These are phyloP conservation scores for Meriones psammophilus DNA, from an alignment of 2,797 vertebrate genomes.

Conservation along the genomic window DNA sequence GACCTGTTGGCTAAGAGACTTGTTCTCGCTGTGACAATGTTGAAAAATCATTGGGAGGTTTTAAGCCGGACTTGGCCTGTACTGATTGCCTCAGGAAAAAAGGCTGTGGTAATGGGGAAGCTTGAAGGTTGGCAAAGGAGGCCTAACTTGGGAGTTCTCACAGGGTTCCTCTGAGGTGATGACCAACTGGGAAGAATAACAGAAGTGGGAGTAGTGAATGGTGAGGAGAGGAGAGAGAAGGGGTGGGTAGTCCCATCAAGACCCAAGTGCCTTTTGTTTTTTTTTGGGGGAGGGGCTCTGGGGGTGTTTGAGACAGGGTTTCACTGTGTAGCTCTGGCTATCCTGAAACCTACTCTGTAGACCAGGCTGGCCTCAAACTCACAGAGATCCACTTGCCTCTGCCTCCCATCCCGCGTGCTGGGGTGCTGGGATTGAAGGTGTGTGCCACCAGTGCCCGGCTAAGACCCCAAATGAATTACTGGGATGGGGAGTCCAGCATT, in stretches of 20 bases:
- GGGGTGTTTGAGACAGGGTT: neutral
- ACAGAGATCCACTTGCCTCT: neutral
- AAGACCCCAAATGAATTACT: neutral
- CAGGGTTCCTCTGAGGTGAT: neutral
- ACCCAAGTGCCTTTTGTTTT: too few relatives aligned
- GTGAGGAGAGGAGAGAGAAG: too few relatives aligned
- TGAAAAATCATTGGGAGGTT: constrained; percentile 18
- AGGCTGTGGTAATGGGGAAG: neutral
- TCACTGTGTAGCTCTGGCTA: neutral
- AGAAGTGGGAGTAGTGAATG: neutral
- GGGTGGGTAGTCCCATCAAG: neutral
- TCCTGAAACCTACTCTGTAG: neutral
- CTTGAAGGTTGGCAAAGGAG: neutral
- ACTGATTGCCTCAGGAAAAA: constrained; percentile 1
- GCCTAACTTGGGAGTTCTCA: neutral
- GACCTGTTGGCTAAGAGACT: constrained; percentile 2
- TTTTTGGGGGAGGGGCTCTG: too few relatives aligned
- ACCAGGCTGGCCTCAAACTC: neutral
- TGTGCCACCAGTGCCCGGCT: neutral
- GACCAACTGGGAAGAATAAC: neutral
- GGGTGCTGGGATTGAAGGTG: neutral
- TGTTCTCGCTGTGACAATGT: neutral
- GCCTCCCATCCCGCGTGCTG: neutral
- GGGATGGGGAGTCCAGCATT: neutral
- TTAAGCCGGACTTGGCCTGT: neutral